A percentile compares a stretch with the other conserved stretches of the same genome.
Conservation (phyloP, 92 coral and sea anemone species). For the Actinostola sp. region DNA sequence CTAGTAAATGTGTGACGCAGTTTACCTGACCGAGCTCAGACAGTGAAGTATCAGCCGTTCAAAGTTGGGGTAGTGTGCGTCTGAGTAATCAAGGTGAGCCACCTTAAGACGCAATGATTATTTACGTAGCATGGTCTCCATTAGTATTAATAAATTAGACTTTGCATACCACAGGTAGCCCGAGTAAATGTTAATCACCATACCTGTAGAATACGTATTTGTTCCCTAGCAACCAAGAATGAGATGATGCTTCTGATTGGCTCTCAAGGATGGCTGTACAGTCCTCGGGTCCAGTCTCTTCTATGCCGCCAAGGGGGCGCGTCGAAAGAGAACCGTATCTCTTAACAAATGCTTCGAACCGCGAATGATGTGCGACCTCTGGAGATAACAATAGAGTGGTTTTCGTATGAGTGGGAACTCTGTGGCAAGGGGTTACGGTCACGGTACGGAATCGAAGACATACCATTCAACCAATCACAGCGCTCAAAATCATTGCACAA, state of each 20-base stretch:
- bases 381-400: conserved; percentile 18
- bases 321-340: conserved; percentile 65
- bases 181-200: neutral
- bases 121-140: too few relatives aligned
- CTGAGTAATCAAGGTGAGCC: too few relatives aligned
- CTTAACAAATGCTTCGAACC: conserved; percentile 66
- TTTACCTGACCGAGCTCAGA: too few relatives aligned
- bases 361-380: conserved; percentile 81
- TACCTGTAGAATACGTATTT: conserved; percentile 73
- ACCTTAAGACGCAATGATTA: too few relatives aligned
- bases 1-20: too few relatives aligned
- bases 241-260: conserved; percentile 46
- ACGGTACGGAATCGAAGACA: neutral
- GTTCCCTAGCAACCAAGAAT: conserved; percentile 77
- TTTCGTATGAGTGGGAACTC: too few relatives aligned
- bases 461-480: too few relatives aligned
- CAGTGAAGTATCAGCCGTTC: too few relatives aligned
- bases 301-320: conserved; percentile 42
- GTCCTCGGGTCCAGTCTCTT: conserved; percentile 69
- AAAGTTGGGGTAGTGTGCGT: too few relatives aligned
- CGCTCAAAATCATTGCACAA: too few relatives aligned
- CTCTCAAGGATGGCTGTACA: conserved; percentile 66
- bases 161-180: too few relatives aligned
- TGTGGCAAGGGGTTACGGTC: neutral
- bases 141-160: too few relatives aligned